phyloP scores from a whole-genome alignment of 2,113 vertebrate genomes.

The Clarias magur region DNA sequence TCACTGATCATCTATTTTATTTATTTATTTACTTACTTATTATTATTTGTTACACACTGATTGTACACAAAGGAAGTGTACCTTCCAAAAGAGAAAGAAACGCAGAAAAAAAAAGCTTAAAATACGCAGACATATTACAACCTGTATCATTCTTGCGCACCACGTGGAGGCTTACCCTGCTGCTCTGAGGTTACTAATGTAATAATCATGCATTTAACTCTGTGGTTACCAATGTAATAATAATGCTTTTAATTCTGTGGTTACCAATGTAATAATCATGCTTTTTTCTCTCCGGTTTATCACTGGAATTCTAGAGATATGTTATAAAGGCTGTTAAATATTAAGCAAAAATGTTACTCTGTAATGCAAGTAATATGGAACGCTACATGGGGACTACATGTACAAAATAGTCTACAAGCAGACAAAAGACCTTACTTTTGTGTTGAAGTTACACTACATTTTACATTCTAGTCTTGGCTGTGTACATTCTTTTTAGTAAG shows the following conservation, averaged over 20 bases:
- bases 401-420: background rate
- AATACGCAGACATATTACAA: conserved; percentile 33
- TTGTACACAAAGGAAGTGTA: background rate
- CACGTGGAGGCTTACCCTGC: background rate
- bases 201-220: conserved; percentile 38
- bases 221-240: conserved; percentile 11
- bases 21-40: too few species aligned
- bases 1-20: background rate
- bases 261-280: conserved; percentile 30
- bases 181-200: conserved; percentile 23
- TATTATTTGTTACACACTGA: background rate
- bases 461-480: background rate
- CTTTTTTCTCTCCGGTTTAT: conserved; percentile 21
- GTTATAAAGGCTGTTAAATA: conserved; percentile 24
- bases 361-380: conserved; percentile 22
- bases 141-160: conserved; percentile 4
- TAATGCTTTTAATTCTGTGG: conserved; percentile 41
- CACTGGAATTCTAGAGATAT: conserved; percentile 18
- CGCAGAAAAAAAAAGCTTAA: background rate
- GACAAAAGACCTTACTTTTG: background rate
- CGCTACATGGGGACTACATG: conserved; percentile 21
- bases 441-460: background rate
- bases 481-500: background rate
- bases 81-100: background rate
- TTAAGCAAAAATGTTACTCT: background rate